Evolutionary conservation across 2,113 vertebrate genomes (phyloP), one percentile per base, ranked within the genome.

Genomic region (Micronycteris hirsuta): DNA sequence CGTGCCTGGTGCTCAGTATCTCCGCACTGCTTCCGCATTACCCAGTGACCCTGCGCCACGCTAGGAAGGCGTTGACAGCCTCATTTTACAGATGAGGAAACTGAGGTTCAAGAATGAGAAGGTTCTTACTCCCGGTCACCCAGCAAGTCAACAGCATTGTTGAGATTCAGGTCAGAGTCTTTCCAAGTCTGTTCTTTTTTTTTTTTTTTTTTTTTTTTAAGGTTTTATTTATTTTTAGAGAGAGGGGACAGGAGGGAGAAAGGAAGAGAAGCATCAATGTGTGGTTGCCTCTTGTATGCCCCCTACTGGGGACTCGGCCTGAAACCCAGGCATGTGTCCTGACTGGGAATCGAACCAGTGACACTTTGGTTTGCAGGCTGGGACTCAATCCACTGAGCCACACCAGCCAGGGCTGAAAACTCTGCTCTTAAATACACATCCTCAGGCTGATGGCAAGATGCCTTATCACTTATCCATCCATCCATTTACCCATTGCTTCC

Each of bases 1-100:
- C 5, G 5, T 13, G 14, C 7, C 0, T 2, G 24, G 10, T n/a
- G 33, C 56, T 68, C 83, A 7, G 0, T 1, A 28, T 49, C 61
- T n/a, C 77, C 14, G 24, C 80, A 7, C 47, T 10, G 17, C 1
- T 14, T 33, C 52, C 52, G 16, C 22, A 2, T 0, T 20, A 19
- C 24, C 68, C 45, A 11, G 2, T 2, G 63, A 58, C 67, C 28
- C 36, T 61, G 58, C 0, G 0, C 38, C 54, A 43, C 20, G 3
- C 36, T 13, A 0, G 1, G 9, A 86, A 38, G 33, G 33, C 4
- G 1, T 19, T 2, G 28, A 19, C 49, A 45, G 36, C 22, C 24
- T 54, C 70, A 8, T 24, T 67, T 26, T 43, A 28, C 28, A 58
- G 73, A 41, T 2, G 31, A 74, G 31, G 52, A 86, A 45, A 81